Evolutionary conservation across 2,113 vertebrate genomes (phyloP).

Genomic region (Arvicanthis niloticus): DNA sequence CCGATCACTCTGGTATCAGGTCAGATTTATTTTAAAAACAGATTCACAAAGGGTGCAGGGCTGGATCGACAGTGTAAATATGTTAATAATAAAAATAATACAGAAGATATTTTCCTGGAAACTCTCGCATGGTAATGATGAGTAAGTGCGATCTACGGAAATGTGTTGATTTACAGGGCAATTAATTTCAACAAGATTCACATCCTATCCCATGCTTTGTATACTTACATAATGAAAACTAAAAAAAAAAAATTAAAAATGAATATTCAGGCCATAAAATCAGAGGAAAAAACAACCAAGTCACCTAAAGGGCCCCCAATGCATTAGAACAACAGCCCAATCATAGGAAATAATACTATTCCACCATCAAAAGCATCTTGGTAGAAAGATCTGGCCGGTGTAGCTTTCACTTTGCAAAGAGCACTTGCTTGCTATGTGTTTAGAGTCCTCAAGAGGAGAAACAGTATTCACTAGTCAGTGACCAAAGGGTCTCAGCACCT

Average conservation of each 20-base stretch:
- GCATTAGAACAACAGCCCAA: constrained; percentile 69
- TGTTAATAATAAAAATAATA: constrained; percentile 84
- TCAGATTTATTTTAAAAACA: constrained; percentile 85
- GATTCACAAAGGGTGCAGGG: constrained; percentile 81
- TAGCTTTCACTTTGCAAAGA: neutral
- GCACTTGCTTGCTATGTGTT: neutral
- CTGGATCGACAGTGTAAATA: constrained; percentile 81
- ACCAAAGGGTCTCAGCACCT: constrained; percentile 36
- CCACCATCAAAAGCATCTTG: neutral
- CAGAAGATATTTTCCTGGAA: constrained; percentile 82
- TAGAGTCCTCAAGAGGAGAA: constrained; percentile 23
- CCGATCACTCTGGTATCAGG: constrained; percentile 83
- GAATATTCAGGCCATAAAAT: constrained; percentile 68
- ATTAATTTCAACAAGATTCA: constrained; percentile 81
- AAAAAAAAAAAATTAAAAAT: constrained; percentile 72
- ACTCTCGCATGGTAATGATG: constrained; percentile 77
- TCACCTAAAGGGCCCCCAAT: constrained; percentile 58
- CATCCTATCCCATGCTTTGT: constrained; percentile 58
- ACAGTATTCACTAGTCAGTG: neutral
- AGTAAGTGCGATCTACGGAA: constrained; percentile 74
- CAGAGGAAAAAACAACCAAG: constrained; percentile 28
- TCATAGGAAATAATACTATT: constrained; percentile 54
- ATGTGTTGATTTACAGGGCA: constrained; percentile 79
- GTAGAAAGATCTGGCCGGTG: neutral
- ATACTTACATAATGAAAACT: constrained; percentile 76